A percentile compares a stretch with the other conserved stretches of the same genome.
Evolutionary conservation across 1,140 invertebrate species (phyloP).

Genomic region (Hetaerina americana): DNA sequence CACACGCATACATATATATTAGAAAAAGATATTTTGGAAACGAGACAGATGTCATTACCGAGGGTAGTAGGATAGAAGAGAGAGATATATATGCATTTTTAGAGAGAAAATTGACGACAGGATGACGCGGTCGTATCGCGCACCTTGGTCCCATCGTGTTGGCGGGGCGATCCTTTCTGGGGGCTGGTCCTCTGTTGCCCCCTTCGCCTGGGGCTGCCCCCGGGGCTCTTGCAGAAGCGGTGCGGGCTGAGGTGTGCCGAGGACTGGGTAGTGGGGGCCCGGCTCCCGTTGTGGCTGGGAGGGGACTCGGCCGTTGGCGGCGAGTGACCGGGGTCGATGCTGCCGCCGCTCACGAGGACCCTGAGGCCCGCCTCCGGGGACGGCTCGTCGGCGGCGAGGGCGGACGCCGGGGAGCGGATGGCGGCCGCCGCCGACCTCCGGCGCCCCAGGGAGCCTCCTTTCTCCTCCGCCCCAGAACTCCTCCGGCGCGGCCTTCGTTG

Average conservation of each 20-base stretch:
- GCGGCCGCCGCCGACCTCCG: neutral
- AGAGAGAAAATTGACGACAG: too few relatives aligned
- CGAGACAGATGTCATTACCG: too few relatives aligned
- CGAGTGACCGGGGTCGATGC: slow-evolving; percentile 13
- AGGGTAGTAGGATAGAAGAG: too few relatives aligned
- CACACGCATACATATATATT: too few relatives aligned
- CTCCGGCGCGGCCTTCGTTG: slow-evolving; percentile 4
- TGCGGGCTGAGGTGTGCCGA: slow-evolving; percentile 1
- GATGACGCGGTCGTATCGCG: too few relatives aligned
- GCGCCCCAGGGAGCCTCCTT: neutral
- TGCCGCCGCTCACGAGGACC: neutral
- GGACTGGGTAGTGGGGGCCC: neutral
- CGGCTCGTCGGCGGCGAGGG: neutral
- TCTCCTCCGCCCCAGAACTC: slow-evolving; percentile 11
- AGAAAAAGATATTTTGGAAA: too few relatives aligned
- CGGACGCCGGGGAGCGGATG: neutral
- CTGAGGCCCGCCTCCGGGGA: neutral
- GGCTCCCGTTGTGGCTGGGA: too few relatives aligned
- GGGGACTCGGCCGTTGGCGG: neutral
- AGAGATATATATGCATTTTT: too few relatives aligned
- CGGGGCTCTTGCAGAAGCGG: slow-evolving; percentile 16
- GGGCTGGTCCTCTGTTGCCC: slow-evolving; percentile 3
- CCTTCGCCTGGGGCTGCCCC: slow-evolving; percentile 18
- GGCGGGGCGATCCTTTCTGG: slow-evolving; percentile 1
- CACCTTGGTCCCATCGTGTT: neutral